A percentile compares a stretch with the other conserved stretches of the same genome.
These are phyloP conservation scores for Gymnopithys bicolor DNA, from an alignment of 2,797 vertebrate species.

Conservation along the genomic window DNA sequence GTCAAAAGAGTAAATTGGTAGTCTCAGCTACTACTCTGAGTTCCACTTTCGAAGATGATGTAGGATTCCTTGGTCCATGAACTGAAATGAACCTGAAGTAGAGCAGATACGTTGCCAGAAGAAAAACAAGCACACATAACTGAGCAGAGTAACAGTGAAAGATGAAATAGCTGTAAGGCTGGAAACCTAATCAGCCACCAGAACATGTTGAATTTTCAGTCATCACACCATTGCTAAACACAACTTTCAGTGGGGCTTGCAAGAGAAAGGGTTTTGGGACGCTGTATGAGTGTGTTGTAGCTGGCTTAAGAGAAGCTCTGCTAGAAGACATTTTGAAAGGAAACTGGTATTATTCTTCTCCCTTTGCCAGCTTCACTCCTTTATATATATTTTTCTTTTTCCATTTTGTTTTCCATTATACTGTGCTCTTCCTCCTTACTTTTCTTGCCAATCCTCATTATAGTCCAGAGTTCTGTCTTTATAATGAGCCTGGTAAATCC, in stretches of 20 bases:
- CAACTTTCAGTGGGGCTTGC: neutral
- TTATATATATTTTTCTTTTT: neutral
- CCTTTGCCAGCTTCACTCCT: neutral
- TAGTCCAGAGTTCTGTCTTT: neutral
- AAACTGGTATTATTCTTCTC: neutral
- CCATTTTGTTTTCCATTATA: neutral
- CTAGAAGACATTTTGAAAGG: neutral
- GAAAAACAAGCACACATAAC: conserved; percentile 30
- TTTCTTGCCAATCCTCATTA: neutral
- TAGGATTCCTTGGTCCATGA: neutral
- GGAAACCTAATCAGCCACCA: conserved; percentile 31
- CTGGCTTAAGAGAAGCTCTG: neutral
- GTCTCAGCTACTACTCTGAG: neutral
- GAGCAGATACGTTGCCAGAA: neutral
- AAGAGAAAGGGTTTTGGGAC: neutral
- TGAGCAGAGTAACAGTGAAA: conserved; percentile 41
- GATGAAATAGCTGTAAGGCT: conserved; percentile 38
- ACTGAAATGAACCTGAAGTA: neutral
- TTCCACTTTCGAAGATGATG: neutral
- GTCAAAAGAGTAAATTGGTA: neutral
- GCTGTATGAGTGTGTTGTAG: neutral
- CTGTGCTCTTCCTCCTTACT: neutral
- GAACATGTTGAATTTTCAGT: conserved; percentile 55
- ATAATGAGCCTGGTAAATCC: neutral
- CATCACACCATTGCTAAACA: neutral